Base-by-base conservation (phyloP, 2,888 invertebrate species). In the Parnassius smintheus region DNA sequence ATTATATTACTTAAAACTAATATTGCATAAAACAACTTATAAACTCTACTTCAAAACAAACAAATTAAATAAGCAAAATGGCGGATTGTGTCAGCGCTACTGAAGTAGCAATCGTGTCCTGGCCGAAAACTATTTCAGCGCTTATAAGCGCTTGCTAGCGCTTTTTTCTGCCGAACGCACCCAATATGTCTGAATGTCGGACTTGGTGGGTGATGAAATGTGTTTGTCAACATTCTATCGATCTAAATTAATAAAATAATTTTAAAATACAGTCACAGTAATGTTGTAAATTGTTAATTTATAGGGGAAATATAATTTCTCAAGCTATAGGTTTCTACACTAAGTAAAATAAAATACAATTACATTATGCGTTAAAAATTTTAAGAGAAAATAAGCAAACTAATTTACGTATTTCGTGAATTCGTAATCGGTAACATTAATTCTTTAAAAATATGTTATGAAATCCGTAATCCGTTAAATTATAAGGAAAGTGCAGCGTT, bases 181-280 rank as follows among this genome's bases (percentile, higher is more conserved):
- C n/a, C n/a, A n/a, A 18, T 18, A 18, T 18, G 18, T 18, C 18
- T 0, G 25, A 25, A 25, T 25, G 25, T 25, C 35, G 35, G 35
- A 7, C 7, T 72, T 70, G 67, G 70, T 68, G 65, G 67, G 66
- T 70, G 59, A 72, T 71, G 71, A 72, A 74, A 74, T 76, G 77
- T 89, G 88, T 89, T 89, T 89, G 87, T 89, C 88, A 88, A 88
- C 88, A 88, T 75, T 74, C 72, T 82, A 86, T 86, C 75, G 85
- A 85, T 85, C 80, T 78, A 68, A 67, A 65, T 48, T 48, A 63
- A n/a, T 65, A 2, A 49, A 49, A 49, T 49, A 9, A 7, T 35
- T 46, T 46, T 46, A 11, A 12, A 12, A 12, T 46, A 49, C 11
- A 44, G 44, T 11, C 48, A 13, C 2, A 18, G 9, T 8, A 4